A percentile compares a stretch with the other conserved stretches of the same genome.
Conservation (phyloP, 2,797 vertebrate species). For the Cryptoprocta ferox region DNA sequence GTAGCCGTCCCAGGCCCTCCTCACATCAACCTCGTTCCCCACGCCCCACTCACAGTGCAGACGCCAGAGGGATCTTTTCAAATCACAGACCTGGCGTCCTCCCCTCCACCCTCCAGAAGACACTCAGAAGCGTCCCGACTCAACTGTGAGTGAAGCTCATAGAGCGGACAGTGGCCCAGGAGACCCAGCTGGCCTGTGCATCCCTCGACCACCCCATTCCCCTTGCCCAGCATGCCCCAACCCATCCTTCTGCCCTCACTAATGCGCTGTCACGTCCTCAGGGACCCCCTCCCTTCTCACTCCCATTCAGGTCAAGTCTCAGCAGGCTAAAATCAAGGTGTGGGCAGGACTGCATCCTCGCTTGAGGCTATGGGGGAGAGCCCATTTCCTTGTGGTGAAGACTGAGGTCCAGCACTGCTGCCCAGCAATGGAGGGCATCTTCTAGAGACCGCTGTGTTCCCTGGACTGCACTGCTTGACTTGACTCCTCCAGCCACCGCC, state of each 20-base stretch:
- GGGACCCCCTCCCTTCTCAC: background rate
- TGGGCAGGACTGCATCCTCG: background rate
- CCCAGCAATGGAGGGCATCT: background rate
- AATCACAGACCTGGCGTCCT: background rate
- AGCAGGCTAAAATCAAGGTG: background rate
- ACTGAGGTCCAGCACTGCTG: background rate
- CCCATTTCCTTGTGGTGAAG: background rate
- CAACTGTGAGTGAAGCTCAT: background rate
- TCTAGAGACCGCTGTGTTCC: background rate
- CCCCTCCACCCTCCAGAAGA: background rate
- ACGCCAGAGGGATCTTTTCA: background rate
- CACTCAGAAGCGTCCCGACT: background rate
- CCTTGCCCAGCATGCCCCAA: background rate
- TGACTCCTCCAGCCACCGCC: too few relatives aligned
- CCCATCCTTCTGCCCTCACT: background rate
- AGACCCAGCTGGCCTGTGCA: background rate
- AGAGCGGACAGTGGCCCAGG: background rate
- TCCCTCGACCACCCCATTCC: background rate
- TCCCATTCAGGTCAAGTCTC: background rate
- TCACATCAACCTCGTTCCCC: background rate
- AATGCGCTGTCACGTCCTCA: background rate
- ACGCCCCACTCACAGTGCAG: background rate
- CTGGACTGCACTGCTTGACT: background rate
- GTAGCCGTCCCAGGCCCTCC: background rate
- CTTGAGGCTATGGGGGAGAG: background rate